These are phyloP conservation scores for Anisognathus igniventris DNA, from an alignment of 2,797 vertebrate genomes.

Conservation along the genomic window DNA sequence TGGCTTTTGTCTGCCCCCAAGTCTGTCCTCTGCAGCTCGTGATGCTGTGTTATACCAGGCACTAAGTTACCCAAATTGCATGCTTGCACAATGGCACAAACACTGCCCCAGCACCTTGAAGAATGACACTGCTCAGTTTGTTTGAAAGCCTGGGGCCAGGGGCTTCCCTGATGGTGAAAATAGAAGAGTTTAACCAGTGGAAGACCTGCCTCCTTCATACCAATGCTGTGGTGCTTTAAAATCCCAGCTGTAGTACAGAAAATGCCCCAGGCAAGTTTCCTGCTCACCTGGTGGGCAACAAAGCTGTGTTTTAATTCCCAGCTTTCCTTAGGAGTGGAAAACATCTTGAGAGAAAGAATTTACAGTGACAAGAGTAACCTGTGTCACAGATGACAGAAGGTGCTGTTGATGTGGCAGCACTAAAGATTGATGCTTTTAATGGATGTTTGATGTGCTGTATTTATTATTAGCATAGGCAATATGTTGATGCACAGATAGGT, in stretches of 20 bases:
- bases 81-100: not conserved
- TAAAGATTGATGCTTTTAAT: not conserved
- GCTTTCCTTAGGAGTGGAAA: not conserved
- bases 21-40: not conserved
- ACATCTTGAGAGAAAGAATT: not conserved
- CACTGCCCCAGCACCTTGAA: not conserved
- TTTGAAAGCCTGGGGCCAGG: not conserved
- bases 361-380: not conserved
- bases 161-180: not conserved
- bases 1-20: not conserved
- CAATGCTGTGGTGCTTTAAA: not conserved
- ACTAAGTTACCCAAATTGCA: not conserved
- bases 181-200: not conserved
- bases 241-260: not conserved
- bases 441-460: slow-evolving; percentile 31
- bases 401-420: not conserved
- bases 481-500: slow-evolving; percentile 41
- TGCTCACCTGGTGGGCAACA: not conserved
- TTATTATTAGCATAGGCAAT: slow-evolving; percentile 32
- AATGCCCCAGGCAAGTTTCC: not conserved
- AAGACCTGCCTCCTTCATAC: not conserved
- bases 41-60: not conserved
- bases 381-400: not conserved
- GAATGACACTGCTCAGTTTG: fast-evolving
- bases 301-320: not conserved